A percentile compares a stretch with the other conserved stretches of the same genome.
Conservation (phyloP, 2,113 vertebrate genomes). For the Sinocyclocheilus anophthalmus region DNA sequence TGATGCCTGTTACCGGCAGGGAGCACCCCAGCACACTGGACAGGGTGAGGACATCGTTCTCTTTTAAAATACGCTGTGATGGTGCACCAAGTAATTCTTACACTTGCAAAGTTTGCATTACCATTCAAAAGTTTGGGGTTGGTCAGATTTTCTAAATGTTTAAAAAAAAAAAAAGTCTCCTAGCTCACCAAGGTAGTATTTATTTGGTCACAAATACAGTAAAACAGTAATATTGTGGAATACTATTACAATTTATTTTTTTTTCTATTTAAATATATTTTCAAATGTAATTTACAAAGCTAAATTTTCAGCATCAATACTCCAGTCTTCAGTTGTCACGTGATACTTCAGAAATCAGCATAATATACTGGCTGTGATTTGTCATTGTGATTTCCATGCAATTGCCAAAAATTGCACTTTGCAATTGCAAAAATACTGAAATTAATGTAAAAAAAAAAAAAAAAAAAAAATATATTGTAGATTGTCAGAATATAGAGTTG, state of each 20-base stretch:
- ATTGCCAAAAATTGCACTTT: no score
- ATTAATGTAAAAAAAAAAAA: no score
- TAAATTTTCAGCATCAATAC: not conserved
- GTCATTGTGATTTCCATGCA: not conserved
- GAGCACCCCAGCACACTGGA: conserved; percentile 59
- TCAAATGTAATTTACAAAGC: not conserved
- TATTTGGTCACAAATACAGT: not conserved
- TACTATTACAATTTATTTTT: not conserved
- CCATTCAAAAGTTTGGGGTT: not conserved
- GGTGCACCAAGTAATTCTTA: not conserved
- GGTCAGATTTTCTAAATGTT: not conserved
- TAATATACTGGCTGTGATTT: no score
- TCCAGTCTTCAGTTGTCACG: not conserved
- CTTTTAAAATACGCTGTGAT: not conserved
- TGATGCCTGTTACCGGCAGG: conserved; percentile 72
- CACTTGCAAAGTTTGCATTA: not conserved
- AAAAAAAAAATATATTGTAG: no score
- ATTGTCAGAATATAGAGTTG: no score
- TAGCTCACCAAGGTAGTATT: not conserved
- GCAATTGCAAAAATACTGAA: no score
- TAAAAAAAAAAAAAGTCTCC: no score
- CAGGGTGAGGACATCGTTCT: conserved; percentile 62
- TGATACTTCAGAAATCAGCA: not conserved
- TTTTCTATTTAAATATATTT: not conserved
- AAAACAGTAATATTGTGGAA: not conserved